Percentiles rank a stretch among this genome's conserved stretches.
Conservation (phyloP, 2,888 invertebrate species). For the Schizaphis graminum region DNA sequence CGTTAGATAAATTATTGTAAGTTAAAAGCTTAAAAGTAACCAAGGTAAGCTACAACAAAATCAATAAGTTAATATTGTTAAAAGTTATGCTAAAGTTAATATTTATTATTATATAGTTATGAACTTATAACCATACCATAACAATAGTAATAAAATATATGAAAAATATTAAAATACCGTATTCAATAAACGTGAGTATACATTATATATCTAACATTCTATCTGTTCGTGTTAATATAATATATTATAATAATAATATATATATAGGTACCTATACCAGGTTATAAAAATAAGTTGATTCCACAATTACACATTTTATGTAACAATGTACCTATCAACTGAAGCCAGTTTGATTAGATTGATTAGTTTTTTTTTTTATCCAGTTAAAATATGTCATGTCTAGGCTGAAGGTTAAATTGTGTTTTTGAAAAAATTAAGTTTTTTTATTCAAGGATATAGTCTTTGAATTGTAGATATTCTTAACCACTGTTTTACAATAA, state of each 20-base stretch:
- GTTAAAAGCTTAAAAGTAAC: neutral
- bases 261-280: neutral
- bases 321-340: neutral
- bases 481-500: conserved; percentile 48
- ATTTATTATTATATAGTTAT: neutral
- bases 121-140: neutral
- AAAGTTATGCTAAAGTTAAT: neutral
- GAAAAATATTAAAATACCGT: neutral
- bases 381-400: neutral
- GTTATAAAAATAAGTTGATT: neutral
- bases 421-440: conserved; percentile 2
- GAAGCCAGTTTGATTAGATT: neutral
- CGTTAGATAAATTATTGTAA: neutral
- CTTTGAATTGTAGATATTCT: conserved; percentile 23
- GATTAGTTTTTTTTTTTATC: neutral
- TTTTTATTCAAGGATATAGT: conserved; percentile 54
- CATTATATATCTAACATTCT: neutral
- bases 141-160: neutral
- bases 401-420: neutral
- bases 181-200: neutral
- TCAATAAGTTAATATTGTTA: neutral
- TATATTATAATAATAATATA: too few species aligned
- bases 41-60: neutral
- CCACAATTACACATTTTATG: neutral
- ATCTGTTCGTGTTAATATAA: neutral